A percentile compares a stretch with the other conserved stretches of the same genome.
Conservation (phyloP, 2,888 invertebrate genomes). For the Agrochola litura region DNA sequence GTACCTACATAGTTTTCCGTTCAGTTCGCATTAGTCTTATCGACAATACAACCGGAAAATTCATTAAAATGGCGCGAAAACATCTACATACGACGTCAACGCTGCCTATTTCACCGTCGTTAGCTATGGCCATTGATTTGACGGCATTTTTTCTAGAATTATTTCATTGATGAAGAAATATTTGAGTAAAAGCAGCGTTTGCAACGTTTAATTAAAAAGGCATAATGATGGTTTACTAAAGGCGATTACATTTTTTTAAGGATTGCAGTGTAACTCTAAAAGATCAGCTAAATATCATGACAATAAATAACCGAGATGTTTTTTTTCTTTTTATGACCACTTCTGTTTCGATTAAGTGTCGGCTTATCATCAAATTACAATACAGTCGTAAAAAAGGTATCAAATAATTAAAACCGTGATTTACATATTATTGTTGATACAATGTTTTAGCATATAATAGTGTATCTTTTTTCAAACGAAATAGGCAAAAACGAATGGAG, state of each 20-base stretch:
- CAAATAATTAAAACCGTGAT: neutral
- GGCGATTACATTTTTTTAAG: neutral
- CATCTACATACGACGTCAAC: constrained; percentile 9
- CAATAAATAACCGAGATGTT: neutral
- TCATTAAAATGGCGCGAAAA: constrained; percentile 36
- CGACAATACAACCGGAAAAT: constrained; percentile 36
- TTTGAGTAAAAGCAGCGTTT: neutral
- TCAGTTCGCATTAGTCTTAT: too few relatives aligned
- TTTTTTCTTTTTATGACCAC: neutral
- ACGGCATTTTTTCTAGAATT: constrained; percentile 13
- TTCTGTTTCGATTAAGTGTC: neutral
- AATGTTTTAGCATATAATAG: neutral
- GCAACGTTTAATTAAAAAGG: neutral
- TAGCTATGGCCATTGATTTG: constrained; percentile 3
- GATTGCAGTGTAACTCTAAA: neutral
- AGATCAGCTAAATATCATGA: neutral
- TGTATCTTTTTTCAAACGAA: constrained; percentile 3
- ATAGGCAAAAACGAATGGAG: neutral
- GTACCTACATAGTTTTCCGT: neutral
- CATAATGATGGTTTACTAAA: neutral
- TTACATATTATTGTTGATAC: neutral
- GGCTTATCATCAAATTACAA: constrained; percentile 19
- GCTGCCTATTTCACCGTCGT: constrained; percentile 13
- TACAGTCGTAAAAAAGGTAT: constrained; percentile 1
- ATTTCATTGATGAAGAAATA: neutral